These are phyloP conservation scores for Bambusicola thoracicus DNA, from an alignment of 2,113 vertebrate species.

Conservation along the genomic window DNA sequence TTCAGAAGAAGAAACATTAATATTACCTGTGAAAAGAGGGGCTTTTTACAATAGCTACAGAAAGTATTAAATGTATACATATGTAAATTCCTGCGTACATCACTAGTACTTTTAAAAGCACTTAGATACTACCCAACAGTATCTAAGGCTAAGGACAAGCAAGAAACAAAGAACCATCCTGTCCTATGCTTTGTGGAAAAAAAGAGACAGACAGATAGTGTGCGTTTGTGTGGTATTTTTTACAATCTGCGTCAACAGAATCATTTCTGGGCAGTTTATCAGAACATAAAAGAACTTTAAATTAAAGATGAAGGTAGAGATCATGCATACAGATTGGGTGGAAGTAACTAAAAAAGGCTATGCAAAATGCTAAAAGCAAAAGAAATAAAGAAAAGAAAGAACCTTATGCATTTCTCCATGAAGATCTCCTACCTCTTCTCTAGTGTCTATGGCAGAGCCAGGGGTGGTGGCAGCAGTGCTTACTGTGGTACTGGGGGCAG, in stretches of 20 bases:
- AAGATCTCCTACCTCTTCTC: conserved; percentile 98
- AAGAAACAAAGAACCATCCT: conserved; percentile 38
- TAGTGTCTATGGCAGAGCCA: conserved; percentile 99
- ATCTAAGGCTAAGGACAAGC: conserved; percentile 52
- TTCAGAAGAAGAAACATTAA: background rate
- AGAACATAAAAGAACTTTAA: conserved; percentile 62
- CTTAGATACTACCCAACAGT: conserved; percentile 34
- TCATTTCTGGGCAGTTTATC: conserved; percentile 42
- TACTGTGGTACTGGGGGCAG: conserved; percentile 98
- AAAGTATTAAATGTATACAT: background rate
- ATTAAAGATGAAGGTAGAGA: conserved; percentile 63
- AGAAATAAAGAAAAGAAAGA: conserved; percentile 88
- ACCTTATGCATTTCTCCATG: conserved; percentile 94
- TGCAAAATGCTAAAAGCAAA: conserved; percentile 82
- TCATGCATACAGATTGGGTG: conserved; percentile 70
- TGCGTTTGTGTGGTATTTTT: conserved; percentile 1
- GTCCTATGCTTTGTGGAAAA: conserved; percentile 33
- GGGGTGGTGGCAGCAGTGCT: conserved; percentile 99
- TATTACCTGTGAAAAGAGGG: conserved; percentile 27
- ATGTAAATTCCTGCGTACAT: background rate
- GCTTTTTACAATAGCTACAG: conserved; percentile 2
- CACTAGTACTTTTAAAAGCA: conserved; percentile 3
- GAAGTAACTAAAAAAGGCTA: conserved; percentile 69
- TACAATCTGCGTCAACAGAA: conserved; percentile 22
- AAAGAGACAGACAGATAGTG: conserved; percentile 54